Base-by-base conservation (phyloP, 2,888 invertebrate genomes). In the Smittia sp. region DNA sequence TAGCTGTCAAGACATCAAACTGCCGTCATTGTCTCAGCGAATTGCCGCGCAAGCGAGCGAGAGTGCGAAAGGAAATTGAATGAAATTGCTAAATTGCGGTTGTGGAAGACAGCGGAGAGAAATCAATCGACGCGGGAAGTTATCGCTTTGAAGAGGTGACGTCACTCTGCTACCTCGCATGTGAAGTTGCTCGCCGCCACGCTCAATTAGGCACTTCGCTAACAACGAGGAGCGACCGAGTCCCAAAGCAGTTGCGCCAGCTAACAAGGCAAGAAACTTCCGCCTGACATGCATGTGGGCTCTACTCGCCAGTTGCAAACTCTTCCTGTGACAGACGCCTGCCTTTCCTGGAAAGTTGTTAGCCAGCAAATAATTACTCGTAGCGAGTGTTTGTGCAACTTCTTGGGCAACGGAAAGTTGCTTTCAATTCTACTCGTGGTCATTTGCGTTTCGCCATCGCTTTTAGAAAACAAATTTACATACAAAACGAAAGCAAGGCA, bases 51-150 rank as follows among this genome's bases (percentile, higher is more conserved):
- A 46, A n/a, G 11, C 32, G 11, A 46, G 11, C 46, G 38, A 38
- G 11, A n/a, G n/a, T n/a, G 38, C n/a, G 46, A 46, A 46, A 46
- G 18, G 38, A 38, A 66, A 66, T 38, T 66, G 32, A 66, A 66
- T 20, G 3, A 38, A 66, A 66, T 15, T 32, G 66, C 15, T 66
- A 32, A 66, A 66, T 66, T 32, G 66, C 66, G 66, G 66, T 66
- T 66, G 6, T 46, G 46, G n/a, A 46, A n/a, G 11, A 46, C 15
- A 46, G 38, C 6, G 38, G 6, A 9, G 38, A 11, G 15, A 46
- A 46, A 46, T 46, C 46, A 46, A 46, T 46, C 15, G 9, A 46
- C 2, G 11, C 6, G 46, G 15, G 46, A 46, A 11, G 11, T 11
- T 15, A 11, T 11, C 6, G 15, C 46, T n/a, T 46, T 46, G 2